A percentile compares a stretch with the other conserved stretches of the same genome.
Evolutionary conservation across 2,113 vertebrate genomes (phyloP).

Genomic region (Sebastes schlegelii): DNA sequence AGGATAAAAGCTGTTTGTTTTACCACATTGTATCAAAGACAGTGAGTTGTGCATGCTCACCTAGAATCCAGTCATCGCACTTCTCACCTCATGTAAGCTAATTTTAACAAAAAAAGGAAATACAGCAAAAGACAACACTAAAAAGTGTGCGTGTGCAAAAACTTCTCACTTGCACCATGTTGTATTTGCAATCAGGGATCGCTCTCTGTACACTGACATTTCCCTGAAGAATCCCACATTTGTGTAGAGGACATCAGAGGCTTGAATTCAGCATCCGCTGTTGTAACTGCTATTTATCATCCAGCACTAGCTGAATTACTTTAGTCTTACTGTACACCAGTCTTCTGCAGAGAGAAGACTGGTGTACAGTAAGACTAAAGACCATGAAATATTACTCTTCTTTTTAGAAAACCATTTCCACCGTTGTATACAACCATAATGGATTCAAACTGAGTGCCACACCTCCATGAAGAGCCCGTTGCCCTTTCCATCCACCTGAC

Average conservation of each 20-base stretch:
- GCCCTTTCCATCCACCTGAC: conserved; percentile 60
- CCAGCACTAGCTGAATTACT: not conserved
- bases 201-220: too few species aligned
- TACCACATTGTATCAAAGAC: not conserved
- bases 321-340: not conserved
- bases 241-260: too few species aligned
- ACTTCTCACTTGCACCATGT: too few species aligned
- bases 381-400: not conserved
- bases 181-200: too few species aligned
- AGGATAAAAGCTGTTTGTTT: not conserved
- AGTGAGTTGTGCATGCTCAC: not conserved
- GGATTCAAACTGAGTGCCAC: conserved; percentile 2
- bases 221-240: too few species aligned
- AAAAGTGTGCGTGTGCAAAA: too few species aligned
- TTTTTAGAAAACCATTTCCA: not conserved
- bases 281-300: too few species aligned
- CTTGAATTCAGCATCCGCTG: too few species aligned
- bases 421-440: not conserved
- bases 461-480: conserved; percentile 25
- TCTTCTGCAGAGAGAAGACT: not conserved
- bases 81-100: not conserved
- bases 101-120: not conserved
- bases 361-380: not conserved
- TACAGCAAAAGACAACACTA: not conserved
- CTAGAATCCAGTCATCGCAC: not conserved